phyloP scores from a whole-genome alignment of 2,888 invertebrate species.

The Eubasilissa splendida region DNA sequence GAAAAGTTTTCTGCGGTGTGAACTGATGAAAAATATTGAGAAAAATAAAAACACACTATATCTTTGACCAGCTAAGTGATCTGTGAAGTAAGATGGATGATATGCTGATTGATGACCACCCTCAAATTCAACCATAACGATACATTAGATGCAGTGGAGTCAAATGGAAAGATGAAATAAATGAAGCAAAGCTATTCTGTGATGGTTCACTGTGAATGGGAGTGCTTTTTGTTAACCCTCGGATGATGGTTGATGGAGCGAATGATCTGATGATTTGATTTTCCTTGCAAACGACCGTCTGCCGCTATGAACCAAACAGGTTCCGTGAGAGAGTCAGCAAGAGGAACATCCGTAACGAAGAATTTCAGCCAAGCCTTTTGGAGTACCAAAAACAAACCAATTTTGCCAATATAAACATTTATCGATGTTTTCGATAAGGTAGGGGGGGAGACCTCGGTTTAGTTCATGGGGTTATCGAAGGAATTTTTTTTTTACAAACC shows the following conservation, averaged over 20 bases:
- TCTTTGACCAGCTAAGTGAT: neutral
- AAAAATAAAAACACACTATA: neutral
- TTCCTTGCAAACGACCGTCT: constrained; percentile 60
- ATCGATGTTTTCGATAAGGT: constrained; percentile 25
- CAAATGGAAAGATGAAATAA: constrained; percentile 17
- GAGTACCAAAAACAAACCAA: constrained; percentile 58
- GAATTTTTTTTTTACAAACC: constrained; percentile 5
- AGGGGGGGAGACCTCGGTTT: neutral
- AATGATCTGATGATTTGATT: constrained; percentile 57
- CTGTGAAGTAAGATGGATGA: constrained; percentile 1
- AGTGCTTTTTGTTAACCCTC: constrained; percentile 42
- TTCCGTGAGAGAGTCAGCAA: constrained; percentile 70
- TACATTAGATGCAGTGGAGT: constrained; percentile 15
- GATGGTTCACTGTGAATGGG: constrained; percentile 37
- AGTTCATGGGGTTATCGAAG: constrained; percentile 15
- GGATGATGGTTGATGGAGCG: constrained; percentile 53
- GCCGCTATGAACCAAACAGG: constrained; percentile 70
- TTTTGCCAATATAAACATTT: constrained; percentile 47
- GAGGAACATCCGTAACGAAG: constrained; percentile 72
- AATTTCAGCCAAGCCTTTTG: constrained; percentile 73
- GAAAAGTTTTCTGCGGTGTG: neutral
- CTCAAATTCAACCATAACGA: neutral
- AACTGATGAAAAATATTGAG: neutral
- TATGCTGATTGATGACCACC: constrained; percentile 25
- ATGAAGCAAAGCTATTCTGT: constrained; percentile 32